Evolutionary conservation across 2,113 vertebrate genomes (phyloP).

Genomic region (Tachysurus fulvidraco): DNA sequence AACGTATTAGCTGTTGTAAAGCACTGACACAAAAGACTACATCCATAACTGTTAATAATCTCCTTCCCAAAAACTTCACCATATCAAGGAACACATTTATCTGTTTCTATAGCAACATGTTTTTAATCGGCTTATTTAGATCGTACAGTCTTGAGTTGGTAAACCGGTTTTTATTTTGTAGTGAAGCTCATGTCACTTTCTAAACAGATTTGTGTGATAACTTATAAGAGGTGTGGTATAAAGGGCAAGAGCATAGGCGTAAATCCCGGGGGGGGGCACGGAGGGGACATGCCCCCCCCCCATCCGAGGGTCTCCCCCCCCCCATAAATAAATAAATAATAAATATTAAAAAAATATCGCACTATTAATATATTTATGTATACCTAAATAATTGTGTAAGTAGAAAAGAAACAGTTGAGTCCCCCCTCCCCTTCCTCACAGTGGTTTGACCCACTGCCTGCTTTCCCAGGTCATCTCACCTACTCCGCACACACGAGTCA

Average conservation of each 20-base stretch:
- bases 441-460: too few relatives aligned
- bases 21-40: neutral
- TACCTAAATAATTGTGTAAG: too few relatives aligned
- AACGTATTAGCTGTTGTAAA: neutral
- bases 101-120: neutral
- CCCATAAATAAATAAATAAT: too few relatives aligned
- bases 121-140: neutral
- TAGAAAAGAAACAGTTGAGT: too few relatives aligned
- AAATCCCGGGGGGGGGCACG: too few relatives aligned
- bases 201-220: neutral
- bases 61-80: neutral
- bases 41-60: neutral
- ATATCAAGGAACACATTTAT: neutral
- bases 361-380: too few relatives aligned
- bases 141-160: neutral
- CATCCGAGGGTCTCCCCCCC: too few relatives aligned
- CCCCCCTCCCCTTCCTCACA: too few relatives aligned
- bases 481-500: too few relatives aligned
- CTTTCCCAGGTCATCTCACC: too few relatives aligned
- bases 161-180: neutral
- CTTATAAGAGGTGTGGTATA: neutral
- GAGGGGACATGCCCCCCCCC: too few relatives aligned
- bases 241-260: neutral
- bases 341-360: too few relatives aligned
- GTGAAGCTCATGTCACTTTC: neutral